These are phyloP conservation scores for Peromyscus eremicus DNA, from an alignment of 2,797 vertebrate genomes.

Conservation along the genomic window DNA sequence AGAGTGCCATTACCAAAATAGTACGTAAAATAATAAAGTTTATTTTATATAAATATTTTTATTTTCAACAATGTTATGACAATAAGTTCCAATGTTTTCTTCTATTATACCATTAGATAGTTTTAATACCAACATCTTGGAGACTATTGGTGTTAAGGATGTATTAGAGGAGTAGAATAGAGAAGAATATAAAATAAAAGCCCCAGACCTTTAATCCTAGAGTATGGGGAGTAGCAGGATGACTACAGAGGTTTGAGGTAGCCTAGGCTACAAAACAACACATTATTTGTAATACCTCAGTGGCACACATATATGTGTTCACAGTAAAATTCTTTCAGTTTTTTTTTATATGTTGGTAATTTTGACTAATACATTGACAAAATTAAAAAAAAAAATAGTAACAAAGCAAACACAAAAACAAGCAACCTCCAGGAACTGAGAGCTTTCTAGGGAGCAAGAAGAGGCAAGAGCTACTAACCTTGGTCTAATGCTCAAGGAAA, in stretches of 20 bases:
- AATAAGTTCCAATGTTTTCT: slow-evolving; percentile 44
- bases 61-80: neutral
- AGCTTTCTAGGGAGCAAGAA: neutral
- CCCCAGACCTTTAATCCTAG: neutral
- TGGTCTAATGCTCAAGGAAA: neutral
- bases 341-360: neutral
- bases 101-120: neutral
- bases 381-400: slow-evolving; percentile 3
- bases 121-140: neutral
- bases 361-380: neutral
- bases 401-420: neutral
- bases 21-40: neutral
- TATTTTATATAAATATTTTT: neutral
- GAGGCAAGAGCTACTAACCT: neutral
- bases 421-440: neutral
- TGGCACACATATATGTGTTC: neutral
- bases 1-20: neutral
- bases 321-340: neutral
- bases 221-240: too few species aligned
- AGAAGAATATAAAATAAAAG: neutral
- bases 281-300: neutral
- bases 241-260: neutral
- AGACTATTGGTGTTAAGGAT: neutral
- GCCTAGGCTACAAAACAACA: neutral
- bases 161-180: neutral